Percentiles rank a stretch among this genome's conserved stretches.
These are phyloP conservation scores for Noctua fimbriata DNA, from an alignment of 2,888 invertebrate species.

Conservation along the genomic window DNA sequence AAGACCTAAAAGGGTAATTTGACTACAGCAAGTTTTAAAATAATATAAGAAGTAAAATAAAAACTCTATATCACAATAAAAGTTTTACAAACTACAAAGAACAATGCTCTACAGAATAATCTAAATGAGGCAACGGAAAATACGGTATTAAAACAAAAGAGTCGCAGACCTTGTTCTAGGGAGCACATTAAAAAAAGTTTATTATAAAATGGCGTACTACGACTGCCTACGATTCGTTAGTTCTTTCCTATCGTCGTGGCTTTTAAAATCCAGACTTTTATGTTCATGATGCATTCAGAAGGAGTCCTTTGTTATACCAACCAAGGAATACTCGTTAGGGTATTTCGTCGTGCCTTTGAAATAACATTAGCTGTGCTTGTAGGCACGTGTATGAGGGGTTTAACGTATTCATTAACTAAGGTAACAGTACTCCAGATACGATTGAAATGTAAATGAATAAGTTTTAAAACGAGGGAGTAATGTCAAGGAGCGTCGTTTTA, in stretches of 20 bases:
- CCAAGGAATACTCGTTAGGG: slow-evolving; percentile 86
- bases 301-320: slow-evolving; percentile 82
- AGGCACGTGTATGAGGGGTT: slow-evolving; percentile 70
- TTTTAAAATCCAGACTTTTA: slow-evolving; percentile 81
- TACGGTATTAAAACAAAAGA: slow-evolving; percentile 77
- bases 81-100: slow-evolving; percentile 54
- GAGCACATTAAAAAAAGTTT: slow-evolving; percentile 74
- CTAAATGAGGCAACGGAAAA: slow-evolving; percentile 74
- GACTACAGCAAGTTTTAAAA: slow-evolving; percentile 9
- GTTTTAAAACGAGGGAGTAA: slow-evolving; percentile 38
- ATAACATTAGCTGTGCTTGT: slow-evolving; percentile 82
- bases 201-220: slow-evolving; percentile 76
- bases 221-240: slow-evolving; percentile 75
- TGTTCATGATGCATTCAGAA: slow-evolving; percentile 84
- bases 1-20: slow-evolving; percentile 1
- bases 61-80: slow-evolving; percentile 35
- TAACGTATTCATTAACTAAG: slow-evolving; percentile 75
- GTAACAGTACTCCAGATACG: slow-evolving; percentile 68
- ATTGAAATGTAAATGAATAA: slow-evolving; percentile 69
- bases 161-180: slow-evolving; percentile 68
- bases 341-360: slow-evolving; percentile 83
- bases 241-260: slow-evolving; percentile 76
- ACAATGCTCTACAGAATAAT: slow-evolving; percentile 70
- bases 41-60: slow-evolving; percentile 2
- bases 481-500: slow-evolving; percentile 35